These are phyloP conservation scores for Potorous gilbertii DNA, from an alignment of 2,797 vertebrate genomes.

Conservation along the genomic window DNA sequence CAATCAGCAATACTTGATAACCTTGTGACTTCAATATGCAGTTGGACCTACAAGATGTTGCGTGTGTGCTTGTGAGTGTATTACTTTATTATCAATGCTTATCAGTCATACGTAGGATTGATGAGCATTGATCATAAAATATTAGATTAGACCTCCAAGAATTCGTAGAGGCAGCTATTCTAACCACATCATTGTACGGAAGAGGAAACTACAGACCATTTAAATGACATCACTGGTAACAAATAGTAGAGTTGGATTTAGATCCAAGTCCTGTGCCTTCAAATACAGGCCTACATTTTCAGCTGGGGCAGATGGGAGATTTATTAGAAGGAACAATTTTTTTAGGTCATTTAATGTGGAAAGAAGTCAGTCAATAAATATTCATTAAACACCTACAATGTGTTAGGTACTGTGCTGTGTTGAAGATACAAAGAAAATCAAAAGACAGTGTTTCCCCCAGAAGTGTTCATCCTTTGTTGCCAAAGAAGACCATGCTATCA, in stretches of 20 bases:
- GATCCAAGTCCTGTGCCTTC: not conserved
- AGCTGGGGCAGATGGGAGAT: not conserved
- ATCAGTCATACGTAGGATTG: too few species aligned
- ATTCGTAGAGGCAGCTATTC: not conserved
- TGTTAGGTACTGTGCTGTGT: not conserved
- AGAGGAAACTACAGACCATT: not conserved
- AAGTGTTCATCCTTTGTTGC: not conserved
- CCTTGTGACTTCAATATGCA: too few species aligned
- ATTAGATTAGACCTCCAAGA: too few species aligned
- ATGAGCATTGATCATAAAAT: too few species aligned
- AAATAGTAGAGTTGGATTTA: not conserved
- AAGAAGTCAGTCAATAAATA: not conserved
- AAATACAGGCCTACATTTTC: not conserved
- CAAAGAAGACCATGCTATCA: too few species aligned
- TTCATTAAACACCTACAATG: not conserved
- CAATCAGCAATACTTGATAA: too few species aligned
- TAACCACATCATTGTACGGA: not conserved
- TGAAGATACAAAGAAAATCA: not conserved
- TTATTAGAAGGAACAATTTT: not conserved
- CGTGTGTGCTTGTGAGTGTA: too few species aligned
- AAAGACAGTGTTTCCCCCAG: not conserved
- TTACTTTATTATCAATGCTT: too few species aligned
- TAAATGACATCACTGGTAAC: not conserved
- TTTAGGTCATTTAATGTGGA: not conserved
- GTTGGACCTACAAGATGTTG: too few species aligned